These are phyloP conservation scores for Arothron firmamentum DNA, from an alignment of 2,113 vertebrate genomes.

Conservation along the genomic window DNA sequence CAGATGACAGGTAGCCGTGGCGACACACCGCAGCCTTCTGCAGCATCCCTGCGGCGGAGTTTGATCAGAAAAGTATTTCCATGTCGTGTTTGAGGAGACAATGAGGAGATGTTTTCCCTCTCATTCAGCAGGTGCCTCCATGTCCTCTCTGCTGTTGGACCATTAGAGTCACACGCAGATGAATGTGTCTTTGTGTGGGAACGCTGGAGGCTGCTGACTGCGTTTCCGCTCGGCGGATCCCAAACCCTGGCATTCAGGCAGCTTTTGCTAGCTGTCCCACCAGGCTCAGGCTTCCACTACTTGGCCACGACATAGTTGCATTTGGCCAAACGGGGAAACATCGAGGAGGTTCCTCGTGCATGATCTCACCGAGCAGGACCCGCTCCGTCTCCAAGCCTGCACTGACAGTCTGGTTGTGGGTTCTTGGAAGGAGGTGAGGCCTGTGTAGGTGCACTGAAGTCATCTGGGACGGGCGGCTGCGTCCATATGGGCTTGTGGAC, in stretches of 20 bases:
- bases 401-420: conserved; percentile 29
- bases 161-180: conserved; percentile 4
- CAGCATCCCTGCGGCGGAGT: too few species aligned
- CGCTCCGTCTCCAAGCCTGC: conserved; percentile 26
- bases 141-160: not conserved
- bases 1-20: conserved; percentile 8
- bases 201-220: conserved; percentile 11
- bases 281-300: conserved; percentile 32
- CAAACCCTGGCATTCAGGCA: conserved; percentile 1
- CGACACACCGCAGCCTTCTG: too few species aligned
- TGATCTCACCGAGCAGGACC: conserved; percentile 42
- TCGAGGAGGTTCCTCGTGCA: conserved; percentile 24
- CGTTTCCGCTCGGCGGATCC: conserved; percentile 13
- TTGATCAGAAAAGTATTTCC: too few species aligned
- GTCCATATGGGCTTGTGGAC: conserved; percentile 18
- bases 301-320: conserved; percentile 26
- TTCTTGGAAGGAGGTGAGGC: not conserved
- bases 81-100: too few species aligned
- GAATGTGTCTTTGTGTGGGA: conserved; percentile 29
- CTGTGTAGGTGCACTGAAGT: conserved; percentile 1
- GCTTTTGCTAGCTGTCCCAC: conserved; percentile 22
- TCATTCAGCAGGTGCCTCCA: conserved; percentile 35
- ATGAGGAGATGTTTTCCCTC: not conserved
- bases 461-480: conserved; percentile 32
- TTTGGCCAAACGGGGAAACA: conserved; percentile 33